Conservation (phyloP, 2,888 invertebrate species). For the Zhengitettix transpicula region DNA sequence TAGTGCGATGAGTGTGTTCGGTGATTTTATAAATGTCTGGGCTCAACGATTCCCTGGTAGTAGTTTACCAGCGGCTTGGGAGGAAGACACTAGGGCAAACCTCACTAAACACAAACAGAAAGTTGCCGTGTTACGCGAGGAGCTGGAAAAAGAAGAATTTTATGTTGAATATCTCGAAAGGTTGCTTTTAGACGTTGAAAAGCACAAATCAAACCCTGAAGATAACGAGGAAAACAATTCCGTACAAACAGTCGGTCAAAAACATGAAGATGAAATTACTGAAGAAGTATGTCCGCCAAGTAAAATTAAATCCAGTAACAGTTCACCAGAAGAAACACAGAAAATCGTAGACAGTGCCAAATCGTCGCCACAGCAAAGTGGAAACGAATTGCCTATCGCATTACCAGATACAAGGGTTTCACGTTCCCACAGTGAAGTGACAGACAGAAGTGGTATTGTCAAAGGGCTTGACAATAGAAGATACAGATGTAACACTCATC, state of each 20-base stretch:
- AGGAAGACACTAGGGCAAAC: constrained; percentile 81
- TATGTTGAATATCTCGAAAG: constrained; percentile 81
- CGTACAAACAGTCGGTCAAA: constrained; percentile 21
- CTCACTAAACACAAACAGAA: constrained; percentile 77
- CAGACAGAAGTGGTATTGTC: constrained; percentile 14
- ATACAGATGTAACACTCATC: constrained; percentile 5
- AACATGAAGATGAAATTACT: constrained; percentile 22
- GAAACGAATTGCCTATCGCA: constrained; percentile 44
- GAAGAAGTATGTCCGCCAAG: constrained; percentile 1
- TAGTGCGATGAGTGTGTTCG: constrained; percentile 56
- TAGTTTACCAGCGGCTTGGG: constrained; percentile 81
- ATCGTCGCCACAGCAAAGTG: constrained; percentile 42
- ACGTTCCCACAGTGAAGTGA: constrained; percentile 32
- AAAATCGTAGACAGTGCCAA: constrained; percentile 11
- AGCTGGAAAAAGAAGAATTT: constrained; percentile 77
- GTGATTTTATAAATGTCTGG: constrained; percentile 85
- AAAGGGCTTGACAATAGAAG: constrained; percentile 15
- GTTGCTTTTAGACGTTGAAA: constrained; percentile 68
- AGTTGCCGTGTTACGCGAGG: constrained; percentile 63
- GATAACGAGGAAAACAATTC: constrained; percentile 25
- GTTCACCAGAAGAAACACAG: constrained; percentile 19
- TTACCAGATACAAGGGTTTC: constrained; percentile 6
- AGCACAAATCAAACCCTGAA: constrained; percentile 47
- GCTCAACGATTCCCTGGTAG: constrained; percentile 80
- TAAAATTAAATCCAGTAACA: constrained; percentile 2